Percentiles rank a stretch among this genome's conserved stretches.
Evolutionary conservation across 2,888 invertebrate genomes (phyloP).

Genomic region (Neelides folsomi): DNA sequence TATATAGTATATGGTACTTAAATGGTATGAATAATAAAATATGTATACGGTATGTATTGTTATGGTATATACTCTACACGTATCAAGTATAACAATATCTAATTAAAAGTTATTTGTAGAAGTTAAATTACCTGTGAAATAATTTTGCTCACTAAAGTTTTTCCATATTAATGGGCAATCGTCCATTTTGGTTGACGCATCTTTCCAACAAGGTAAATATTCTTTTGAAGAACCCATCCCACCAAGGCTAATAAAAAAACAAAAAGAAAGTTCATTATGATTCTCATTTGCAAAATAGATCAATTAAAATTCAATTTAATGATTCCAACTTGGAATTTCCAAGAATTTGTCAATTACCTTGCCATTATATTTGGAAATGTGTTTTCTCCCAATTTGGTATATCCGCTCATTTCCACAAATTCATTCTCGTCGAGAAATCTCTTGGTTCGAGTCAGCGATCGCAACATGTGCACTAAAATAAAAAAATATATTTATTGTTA

Average conservation of each 20-base stretch:
- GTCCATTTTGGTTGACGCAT: conserved; percentile 44
- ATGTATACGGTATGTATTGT: too few species aligned
- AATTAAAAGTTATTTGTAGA: too few species aligned
- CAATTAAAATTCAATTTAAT: not conserved
- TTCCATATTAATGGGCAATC: conserved; percentile 65
- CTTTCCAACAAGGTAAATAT: conserved; percentile 29
- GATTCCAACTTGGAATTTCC: not conserved
- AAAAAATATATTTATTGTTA: conserved; percentile 41
- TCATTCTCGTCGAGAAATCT: conserved; percentile 52
- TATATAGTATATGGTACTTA: too few species aligned
- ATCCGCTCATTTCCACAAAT: conserved; percentile 61
- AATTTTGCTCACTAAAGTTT: conserved; percentile 54
- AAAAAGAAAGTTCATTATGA: too few species aligned
- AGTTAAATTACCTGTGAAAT: conserved; percentile 49
- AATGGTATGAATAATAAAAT: too few species aligned
- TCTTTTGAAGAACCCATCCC: conserved; percentile 11
- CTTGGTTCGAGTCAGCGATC: conserved; percentile 60
- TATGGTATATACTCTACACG: too few species aligned
- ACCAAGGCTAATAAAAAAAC: conserved; percentile 37
- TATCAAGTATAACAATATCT: too few species aligned
- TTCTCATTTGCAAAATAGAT: too few species aligned
- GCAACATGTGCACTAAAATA: conserved; percentile 60
- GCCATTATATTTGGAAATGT: conserved; percentile 84
- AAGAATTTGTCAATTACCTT: conserved; percentile 14
- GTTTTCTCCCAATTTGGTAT: conserved; percentile 57